Conservation (phyloP, 2,888 invertebrate species). For the Harpalus rufipes region DNA sequence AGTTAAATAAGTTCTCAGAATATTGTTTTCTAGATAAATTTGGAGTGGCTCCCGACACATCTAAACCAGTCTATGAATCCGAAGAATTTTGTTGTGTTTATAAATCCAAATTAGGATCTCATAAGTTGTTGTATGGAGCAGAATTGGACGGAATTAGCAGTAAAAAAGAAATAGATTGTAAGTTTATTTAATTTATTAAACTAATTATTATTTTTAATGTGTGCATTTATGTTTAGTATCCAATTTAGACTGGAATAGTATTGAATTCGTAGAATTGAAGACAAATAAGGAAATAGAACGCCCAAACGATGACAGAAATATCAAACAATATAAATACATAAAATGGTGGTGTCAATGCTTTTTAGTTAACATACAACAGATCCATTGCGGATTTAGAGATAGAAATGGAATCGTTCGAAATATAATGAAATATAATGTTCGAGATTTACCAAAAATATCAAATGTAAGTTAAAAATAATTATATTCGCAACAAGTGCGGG, state of each 20-base stretch:
- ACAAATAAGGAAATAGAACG: slow-evolving; percentile 51
- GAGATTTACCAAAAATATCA: slow-evolving; percentile 56
- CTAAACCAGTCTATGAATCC: slow-evolving; percentile 52
- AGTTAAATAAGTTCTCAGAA: background rate
- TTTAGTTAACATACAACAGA: slow-evolving; percentile 54
- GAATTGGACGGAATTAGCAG: slow-evolving; percentile 55
- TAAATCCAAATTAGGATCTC: slow-evolving; percentile 54
- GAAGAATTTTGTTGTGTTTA: slow-evolving; percentile 64
- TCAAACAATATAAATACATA: slow-evolving; percentile 53
- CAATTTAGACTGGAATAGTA: slow-evolving; percentile 38
- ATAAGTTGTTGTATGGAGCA: slow-evolving; percentile 52
- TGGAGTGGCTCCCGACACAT: slow-evolving; percentile 35
- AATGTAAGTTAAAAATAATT: slow-evolving; percentile 40
- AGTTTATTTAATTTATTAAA: background rate
- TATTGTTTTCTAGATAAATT: slow-evolving; percentile 44
- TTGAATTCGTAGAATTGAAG: slow-evolving; percentile 59
- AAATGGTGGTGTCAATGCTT: slow-evolving; percentile 63
- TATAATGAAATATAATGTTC: slow-evolving; percentile 41
- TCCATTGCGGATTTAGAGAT: slow-evolving; percentile 57
- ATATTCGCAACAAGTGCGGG: too few species aligned
- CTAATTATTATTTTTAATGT: slow-evolving; percentile 4
- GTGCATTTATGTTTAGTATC: slow-evolving; percentile 18
- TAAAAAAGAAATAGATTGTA: slow-evolving; percentile 47
- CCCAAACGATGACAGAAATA: slow-evolving; percentile 38
- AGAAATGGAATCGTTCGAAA: slow-evolving; percentile 46